Base-by-base conservation (phyloP, 92 coral and sea anemone species). In the Blastomussa wellsi region DNA sequence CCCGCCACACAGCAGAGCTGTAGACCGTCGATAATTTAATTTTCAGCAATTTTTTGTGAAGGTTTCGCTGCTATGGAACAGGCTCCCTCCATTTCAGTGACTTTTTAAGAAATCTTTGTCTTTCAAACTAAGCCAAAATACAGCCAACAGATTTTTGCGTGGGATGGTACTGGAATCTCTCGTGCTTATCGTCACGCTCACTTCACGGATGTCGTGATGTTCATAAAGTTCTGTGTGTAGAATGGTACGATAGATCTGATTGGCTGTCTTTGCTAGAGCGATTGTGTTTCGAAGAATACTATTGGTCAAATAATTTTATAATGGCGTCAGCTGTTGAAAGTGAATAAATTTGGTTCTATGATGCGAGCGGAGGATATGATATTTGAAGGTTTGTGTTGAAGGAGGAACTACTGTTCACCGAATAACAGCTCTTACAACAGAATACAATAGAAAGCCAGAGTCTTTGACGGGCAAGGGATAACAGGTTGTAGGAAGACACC, bases 301-400 rank as follows among this genome's bases (percentile, higher is more conserved):
- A 91, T 91, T 91, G 93, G 93, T 71, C 59, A 91, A 91, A 88
- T 91, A 87, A 91, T 84, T 84, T 88, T 80, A 86, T 85, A 91
- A 91, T 91, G 94, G 94, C 92, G 94, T 91, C 94, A 91, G 94
- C 94, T 91, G 94, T 84, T 74, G 70, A 72, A 82, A 53, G 86
- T 24, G 53, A 82, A 82, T 41, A 53, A 69, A 72, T 71, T 82
- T 51, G 78, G 12, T 55, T 52, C 47, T 19, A 67, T 80, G 86
- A 71, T 51, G 78, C 42, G 78, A 76, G 85, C 69, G 78, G 77
- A 1, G n/a, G 69, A 26, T 31, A 8, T 20, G 28, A 19, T 70
- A 33, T 33, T 4, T 35, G 75, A n/a, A 72, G 36, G 48, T 81
- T 37, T 35, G 52, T 82, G 78, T 82, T 37, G 86, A 82, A 49